phyloP scores from a whole-genome alignment of 2,888 invertebrate genomes.

The Lepidochrysops patricia region DNA sequence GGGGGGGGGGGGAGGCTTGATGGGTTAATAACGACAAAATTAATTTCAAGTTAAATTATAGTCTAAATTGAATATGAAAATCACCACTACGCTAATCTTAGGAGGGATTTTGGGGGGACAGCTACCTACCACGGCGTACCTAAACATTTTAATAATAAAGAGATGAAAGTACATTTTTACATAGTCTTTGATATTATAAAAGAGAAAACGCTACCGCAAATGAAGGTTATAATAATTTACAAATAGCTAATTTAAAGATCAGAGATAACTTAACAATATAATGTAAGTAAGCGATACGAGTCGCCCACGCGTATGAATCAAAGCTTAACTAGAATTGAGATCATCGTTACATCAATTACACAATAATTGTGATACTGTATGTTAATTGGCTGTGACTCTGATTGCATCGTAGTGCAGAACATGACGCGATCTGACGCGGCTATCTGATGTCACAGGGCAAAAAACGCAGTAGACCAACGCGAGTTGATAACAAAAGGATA shows the following conservation, averaged over 20 bases:
- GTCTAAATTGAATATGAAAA: too few relatives aligned
- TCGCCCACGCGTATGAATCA: constrained; percentile 20
- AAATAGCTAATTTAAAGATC: not conserved
- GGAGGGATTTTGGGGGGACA: too few relatives aligned
- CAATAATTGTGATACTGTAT: constrained; percentile 40
- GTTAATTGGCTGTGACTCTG: constrained; percentile 48
- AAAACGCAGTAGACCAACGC: not conserved
- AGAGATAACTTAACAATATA: constrained; percentile 17
- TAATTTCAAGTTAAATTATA: too few relatives aligned
- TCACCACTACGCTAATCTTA: too few relatives aligned
- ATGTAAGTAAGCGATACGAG: constrained; percentile 17
- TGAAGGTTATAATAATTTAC: not conserved
- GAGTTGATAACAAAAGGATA: not conserved
- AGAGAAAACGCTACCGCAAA: not conserved
- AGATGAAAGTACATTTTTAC: too few relatives aligned
- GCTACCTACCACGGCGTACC: too few relatives aligned
- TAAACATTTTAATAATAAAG: too few relatives aligned
- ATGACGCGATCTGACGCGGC: constrained; percentile 17
- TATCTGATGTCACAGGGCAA: not conserved
- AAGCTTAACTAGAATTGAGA: constrained; percentile 18
- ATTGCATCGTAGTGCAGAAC: constrained; percentile 37
- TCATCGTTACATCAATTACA: constrained; percentile 26
- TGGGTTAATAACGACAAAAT: too few relatives aligned
- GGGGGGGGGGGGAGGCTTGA: too few relatives aligned
- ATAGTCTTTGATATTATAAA: not conserved